Evolutionary conservation across 2,888 invertebrate species (phyloP).

Genomic region (Pinctada fucata): DNA sequence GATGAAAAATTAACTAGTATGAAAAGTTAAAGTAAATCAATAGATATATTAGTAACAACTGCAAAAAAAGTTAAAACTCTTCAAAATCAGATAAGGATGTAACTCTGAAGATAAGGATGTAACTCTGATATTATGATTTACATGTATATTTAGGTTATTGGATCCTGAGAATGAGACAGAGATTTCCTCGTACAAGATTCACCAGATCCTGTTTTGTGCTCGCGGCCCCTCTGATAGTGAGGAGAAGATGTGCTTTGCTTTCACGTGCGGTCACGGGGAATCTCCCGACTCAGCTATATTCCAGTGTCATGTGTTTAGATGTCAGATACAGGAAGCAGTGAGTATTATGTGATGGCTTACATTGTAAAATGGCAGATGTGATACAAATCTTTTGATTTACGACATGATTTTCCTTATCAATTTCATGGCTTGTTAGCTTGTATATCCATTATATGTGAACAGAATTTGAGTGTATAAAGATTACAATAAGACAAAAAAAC

Average conservation of each 20-base stretch:
- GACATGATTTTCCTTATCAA: background rate
- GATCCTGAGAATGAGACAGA: slow-evolving; percentile 89
- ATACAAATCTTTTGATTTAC: background rate
- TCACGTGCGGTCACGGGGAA: slow-evolving; percentile 97
- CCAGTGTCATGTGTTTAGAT: slow-evolving; percentile 98
- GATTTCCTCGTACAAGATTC: slow-evolving; percentile 92
- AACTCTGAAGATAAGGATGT: background rate
- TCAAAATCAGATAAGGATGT: too few species aligned
- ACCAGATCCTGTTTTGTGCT: slow-evolving; percentile 95
- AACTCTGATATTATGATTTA: background rate
- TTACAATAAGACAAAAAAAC: too few species aligned
- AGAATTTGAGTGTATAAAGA: too few species aligned
- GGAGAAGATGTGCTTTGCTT: slow-evolving; percentile 97
- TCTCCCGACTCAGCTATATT: slow-evolving; percentile 92
- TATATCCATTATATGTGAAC: too few species aligned
- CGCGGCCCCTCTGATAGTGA: slow-evolving; percentile 87
- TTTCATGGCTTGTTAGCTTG: too few species aligned
- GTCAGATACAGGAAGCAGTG: slow-evolving; percentile 95
- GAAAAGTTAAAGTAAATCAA: too few species aligned
- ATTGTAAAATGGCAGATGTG: background rate
- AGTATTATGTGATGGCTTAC: slow-evolving; percentile 71
- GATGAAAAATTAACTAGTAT: too few species aligned
- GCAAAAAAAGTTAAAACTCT: too few species aligned
- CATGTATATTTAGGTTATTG: slow-evolving; percentile 78
- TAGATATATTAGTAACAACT: too few species aligned